phyloP scores from a whole-genome alignment of 2,888 invertebrate species.

The Petrophora chlorosata region DNA sequence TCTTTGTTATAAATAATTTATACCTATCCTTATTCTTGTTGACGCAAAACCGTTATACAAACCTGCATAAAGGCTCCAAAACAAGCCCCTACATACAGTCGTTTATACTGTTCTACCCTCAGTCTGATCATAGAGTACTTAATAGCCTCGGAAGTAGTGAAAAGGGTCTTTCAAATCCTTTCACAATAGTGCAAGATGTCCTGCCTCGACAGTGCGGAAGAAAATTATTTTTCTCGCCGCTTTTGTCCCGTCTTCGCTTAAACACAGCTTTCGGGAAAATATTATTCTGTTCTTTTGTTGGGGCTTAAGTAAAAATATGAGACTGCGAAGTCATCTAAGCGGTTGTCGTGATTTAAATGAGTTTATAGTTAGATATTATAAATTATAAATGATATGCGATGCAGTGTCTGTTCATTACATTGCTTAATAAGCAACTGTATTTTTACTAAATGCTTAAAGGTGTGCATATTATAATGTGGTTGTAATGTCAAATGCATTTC shows the following conservation, averaged over 20 bases:
- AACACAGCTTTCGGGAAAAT: slow-evolving; percentile 58
- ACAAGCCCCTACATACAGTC: neutral
- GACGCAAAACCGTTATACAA: too few species aligned
- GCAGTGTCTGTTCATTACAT: too few species aligned
- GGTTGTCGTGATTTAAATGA: too few species aligned
- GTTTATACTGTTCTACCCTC: slow-evolving; percentile 16
- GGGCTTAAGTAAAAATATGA: slow-evolving; percentile 3
- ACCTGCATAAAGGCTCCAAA: too few species aligned
- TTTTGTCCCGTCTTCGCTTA: slow-evolving; percentile 60
- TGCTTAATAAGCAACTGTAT: too few species aligned
- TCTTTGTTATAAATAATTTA: too few species aligned
- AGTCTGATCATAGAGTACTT: slow-evolving; percentile 38
- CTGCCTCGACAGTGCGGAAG: slow-evolving; percentile 58
- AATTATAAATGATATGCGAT: too few species aligned
- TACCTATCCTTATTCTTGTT: too few species aligned
- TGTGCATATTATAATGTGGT: neutral
- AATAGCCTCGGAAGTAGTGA: slow-evolving; percentile 60
- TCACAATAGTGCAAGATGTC: slow-evolving; percentile 70
- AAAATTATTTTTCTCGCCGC: slow-evolving; percentile 74
- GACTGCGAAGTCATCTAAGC: neutral
- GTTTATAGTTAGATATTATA: too few species aligned
- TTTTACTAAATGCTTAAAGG: too few species aligned
- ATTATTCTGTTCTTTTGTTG: slow-evolving; percentile 51
- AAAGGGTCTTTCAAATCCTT: slow-evolving; percentile 70
- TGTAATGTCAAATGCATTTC: neutral